phyloP scores from a whole-genome alignment of 2,888 invertebrate genomes.

The Liodrosophila aerea region DNA sequence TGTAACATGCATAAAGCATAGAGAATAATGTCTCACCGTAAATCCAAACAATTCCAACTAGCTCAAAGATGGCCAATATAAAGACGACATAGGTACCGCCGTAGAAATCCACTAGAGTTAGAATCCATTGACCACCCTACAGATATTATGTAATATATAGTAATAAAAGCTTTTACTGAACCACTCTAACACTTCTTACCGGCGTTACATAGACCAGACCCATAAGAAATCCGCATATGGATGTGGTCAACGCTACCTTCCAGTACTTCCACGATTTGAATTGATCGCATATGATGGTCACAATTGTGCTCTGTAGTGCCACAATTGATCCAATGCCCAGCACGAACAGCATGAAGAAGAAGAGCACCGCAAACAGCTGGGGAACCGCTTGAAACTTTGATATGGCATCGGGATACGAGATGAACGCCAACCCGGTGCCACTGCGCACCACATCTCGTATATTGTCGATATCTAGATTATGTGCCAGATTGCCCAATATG shows the following conservation, averaged over 20 bases:
- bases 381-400: slow-evolving; percentile 88
- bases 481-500: slow-evolving; percentile 90
- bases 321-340: slow-evolving; percentile 90
- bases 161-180: no score
- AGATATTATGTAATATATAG: slow-evolving; percentile 35
- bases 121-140: slow-evolving; percentile 85
- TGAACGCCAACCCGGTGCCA: slow-evolving; percentile 91
- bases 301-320: slow-evolving; percentile 87
- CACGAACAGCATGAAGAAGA: slow-evolving; percentile 92
- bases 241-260: slow-evolving; percentile 85
- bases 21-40: no score
- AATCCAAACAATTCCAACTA: slow-evolving; percentile 84
- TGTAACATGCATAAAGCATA: no score
- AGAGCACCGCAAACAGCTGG: slow-evolving; percentile 89
- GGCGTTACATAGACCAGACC: slow-evolving; percentile 90
- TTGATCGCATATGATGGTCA: slow-evolving; percentile 87
- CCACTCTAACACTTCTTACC: no score
- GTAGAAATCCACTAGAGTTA: slow-evolving; percentile 85
- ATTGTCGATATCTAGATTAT: slow-evolving; percentile 84
- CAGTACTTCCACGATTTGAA: slow-evolving; percentile 85
- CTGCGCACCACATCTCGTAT: slow-evolving; percentile 87
- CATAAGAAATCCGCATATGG: slow-evolving; percentile 85
- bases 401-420: slow-evolving; percentile 92
- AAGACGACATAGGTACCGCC: slow-evolving; percentile 86
- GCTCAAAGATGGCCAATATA: slow-evolving; percentile 84